Conservation (phyloP, 2,888 invertebrate genomes). For the Aphrophora alni region DNA sequence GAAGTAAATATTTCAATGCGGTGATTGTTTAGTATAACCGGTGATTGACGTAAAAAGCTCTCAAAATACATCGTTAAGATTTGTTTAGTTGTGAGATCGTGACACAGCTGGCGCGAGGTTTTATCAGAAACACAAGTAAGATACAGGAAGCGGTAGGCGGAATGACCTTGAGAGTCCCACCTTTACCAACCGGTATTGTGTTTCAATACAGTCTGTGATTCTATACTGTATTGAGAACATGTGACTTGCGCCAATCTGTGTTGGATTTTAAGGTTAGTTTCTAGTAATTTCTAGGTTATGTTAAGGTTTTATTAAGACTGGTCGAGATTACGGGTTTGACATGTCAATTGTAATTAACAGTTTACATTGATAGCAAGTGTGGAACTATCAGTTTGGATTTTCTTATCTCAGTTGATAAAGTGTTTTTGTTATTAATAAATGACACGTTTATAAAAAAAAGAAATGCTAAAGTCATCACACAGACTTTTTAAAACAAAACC, state of each 20-base stretch:
- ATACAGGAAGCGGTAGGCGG: background rate
- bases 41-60: background rate
- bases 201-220: background rate
- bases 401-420: too few species aligned
- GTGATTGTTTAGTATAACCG: background rate
- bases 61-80: background rate
- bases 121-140: background rate
- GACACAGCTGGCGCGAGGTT: background rate
- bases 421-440: too few species aligned
- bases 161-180: background rate
- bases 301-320: too few species aligned
- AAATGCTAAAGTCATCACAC: too few species aligned
- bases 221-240: background rate
- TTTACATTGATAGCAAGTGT: too few species aligned
- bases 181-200: slow-evolving; percentile 3
- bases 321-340: too few species aligned
- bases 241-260: background rate
- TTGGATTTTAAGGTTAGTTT: background rate
- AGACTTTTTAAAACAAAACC: too few species aligned
- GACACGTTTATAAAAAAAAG: too few species aligned
- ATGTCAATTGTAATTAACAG: too few species aligned
- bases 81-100: background rate
- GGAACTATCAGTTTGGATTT: too few species aligned
- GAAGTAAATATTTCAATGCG: background rate
- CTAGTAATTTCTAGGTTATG: too few species aligned